These are phyloP conservation scores for Tipula helvola DNA, from an alignment of 2,888 invertebrate species.

Conservation along the genomic window DNA sequence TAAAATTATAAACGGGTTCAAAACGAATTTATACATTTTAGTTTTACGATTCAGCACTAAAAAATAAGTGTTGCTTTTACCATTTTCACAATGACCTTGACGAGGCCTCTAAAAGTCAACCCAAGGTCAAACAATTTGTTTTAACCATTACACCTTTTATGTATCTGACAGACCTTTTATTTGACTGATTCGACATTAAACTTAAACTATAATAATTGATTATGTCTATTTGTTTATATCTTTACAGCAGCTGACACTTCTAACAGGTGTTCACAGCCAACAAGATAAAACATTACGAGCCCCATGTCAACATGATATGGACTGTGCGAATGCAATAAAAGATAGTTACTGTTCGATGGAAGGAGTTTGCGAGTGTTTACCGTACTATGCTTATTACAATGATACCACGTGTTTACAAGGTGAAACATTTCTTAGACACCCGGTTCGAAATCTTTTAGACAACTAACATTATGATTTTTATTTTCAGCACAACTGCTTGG, in stretches of 20 bases:
- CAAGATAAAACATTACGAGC: constrained; percentile 23
- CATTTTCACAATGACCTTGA: too few species aligned
- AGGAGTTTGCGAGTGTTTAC: constrained; percentile 68
- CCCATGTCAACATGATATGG: constrained; percentile 37
- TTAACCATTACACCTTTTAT: too few species aligned
- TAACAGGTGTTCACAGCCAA: constrained; percentile 19
- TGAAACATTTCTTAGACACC: constrained; percentile 36
- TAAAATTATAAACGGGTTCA: too few species aligned
- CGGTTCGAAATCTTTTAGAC: background rate
- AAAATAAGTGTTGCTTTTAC: too few species aligned
- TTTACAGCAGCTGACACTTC: background rate
- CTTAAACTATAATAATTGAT: too few species aligned
- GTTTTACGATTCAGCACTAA: too few species aligned
- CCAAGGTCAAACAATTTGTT: too few species aligned
- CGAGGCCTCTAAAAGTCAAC: too few species aligned
- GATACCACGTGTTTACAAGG: constrained; percentile 70
- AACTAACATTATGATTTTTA: constrained; percentile 7
- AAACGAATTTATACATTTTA: too few species aligned
- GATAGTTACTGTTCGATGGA: constrained; percentile 34
- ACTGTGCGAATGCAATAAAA: constrained; percentile 36
- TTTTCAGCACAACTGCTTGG: constrained; percentile 70
- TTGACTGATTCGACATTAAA: too few species aligned
- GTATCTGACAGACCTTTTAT: too few species aligned
- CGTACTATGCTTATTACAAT: constrained; percentile 70
- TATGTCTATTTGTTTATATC: background rate